Evolutionary conservation across 92 coral and sea anemone genomes (phyloP), one percentile per base, ranked within the genome.

Genomic region (Umimayanthus chanpuru): DNA sequence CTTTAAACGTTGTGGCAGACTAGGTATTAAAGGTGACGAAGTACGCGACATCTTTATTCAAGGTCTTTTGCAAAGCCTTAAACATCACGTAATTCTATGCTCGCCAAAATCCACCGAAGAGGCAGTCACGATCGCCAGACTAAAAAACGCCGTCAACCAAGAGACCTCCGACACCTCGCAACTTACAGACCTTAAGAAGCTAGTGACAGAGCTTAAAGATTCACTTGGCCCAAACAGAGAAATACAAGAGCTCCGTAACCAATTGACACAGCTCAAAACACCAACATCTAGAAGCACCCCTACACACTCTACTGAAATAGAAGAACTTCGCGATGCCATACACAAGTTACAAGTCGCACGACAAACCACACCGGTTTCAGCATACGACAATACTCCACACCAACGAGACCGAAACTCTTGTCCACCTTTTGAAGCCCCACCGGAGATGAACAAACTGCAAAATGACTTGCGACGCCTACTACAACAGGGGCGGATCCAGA

Each of bases 21-120:
- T 39, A 16, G 80, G 80, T 4, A 76, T 76, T 76, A 76, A 76
- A 39, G 55, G 80, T 43, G 80, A 76, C 11, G 80, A 76, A 76
- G 80, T 76, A 6, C 74, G 88, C 6, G 88, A 26, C 32, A 26
- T 25, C 1, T 47, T 44, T 47, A 26, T 44, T 9, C 67, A 49
- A 43, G 81, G 81, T 41, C 40, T 78, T 1, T 49, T 7, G 23
- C 66, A 68, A 25, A 11, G 16, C 9, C 38, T 49, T 6, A 49
- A 78, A 30, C n/a, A 67, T 10, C 82, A 78, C 6, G 72, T 55
- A 3, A 80, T 80, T 25, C 71, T 80, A 1, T 43, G 14, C 14
- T 80, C 71, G 1, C 71, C 71, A 8, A 53, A 80, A 47, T 2
- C 84, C 30, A 80, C 68, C 32, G 47, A 80, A 28, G 71, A 28